Evolutionary conservation across 2,797 vertebrate genomes (phyloP).

Genomic region (Ceryle rudis): DNA sequence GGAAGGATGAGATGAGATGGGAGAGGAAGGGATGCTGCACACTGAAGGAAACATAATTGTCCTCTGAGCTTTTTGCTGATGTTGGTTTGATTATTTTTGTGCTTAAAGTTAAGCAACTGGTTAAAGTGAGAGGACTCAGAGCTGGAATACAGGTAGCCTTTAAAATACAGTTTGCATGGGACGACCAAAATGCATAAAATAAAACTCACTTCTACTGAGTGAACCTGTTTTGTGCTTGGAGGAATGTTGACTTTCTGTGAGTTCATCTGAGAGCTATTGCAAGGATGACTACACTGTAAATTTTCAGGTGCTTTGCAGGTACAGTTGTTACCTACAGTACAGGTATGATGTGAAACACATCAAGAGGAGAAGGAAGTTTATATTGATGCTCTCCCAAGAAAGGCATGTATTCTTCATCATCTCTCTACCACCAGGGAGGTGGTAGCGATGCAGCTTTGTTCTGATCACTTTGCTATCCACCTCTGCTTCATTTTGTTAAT

Average conservation of each 20-base stretch:
- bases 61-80: not conserved
- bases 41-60: not conserved
- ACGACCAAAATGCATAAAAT: not conserved
- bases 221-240: not conserved
- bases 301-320: not conserved
- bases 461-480: not conserved
- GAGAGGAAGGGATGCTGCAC: not conserved
- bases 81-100: not conserved
- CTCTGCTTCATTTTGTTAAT: not conserved
- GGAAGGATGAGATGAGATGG: not conserved
- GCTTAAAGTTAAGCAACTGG: not conserved
- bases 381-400: not conserved
- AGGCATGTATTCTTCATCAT: rapidly evolving
- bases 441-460: not conserved
- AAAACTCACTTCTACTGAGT: not conserved
- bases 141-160: not conserved
- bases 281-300: rapidly evolving
- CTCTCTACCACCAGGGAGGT: not conserved
- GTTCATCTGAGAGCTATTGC: not conserved
- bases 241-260: not conserved
- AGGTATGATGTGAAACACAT: not conserved
- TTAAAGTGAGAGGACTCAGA: not conserved
- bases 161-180: not conserved
- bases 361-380: not conserved
- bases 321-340: not conserved